A percentile compares a stretch with the other conserved stretches of the same genome.
phyloP scores from a whole-genome alignment of 2,888 invertebrate species.

The Oxycera nigricornis region DNA sequence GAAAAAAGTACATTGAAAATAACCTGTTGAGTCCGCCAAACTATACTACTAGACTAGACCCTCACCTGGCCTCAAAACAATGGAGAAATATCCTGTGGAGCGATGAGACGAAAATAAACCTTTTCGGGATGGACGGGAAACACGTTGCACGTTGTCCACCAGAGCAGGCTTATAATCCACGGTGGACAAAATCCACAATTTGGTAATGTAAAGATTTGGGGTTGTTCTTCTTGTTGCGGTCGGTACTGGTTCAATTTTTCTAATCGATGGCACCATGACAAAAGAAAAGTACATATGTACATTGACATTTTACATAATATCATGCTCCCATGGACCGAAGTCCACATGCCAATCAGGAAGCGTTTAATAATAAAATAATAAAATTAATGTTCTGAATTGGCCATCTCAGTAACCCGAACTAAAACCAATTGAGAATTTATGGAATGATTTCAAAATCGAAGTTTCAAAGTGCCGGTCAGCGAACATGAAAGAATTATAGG shows the following conservation, averaged over 20 bases:
- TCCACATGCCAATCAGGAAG: neutral
- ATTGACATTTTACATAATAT: conserved; percentile 1
- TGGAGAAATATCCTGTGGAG: neutral
- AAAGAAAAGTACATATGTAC: neutral
- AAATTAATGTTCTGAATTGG: neutral
- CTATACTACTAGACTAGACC: neutral
- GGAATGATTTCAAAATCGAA: neutral
- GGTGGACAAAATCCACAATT: neutral
- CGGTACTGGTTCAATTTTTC: neutral
- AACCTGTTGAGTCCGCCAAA: neutral
- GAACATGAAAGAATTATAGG: neutral
- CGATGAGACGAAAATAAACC: neutral
- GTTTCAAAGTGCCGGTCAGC: neutral
- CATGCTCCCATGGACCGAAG: neutral
- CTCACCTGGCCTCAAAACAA: neutral
- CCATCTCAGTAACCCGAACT: neutral
- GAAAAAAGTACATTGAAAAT: neutral
- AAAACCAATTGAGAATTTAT: conserved; percentile 5
- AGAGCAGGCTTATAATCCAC: neutral
- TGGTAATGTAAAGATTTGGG: conserved; percentile 1
- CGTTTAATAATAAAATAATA: neutral
- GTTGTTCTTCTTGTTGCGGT: neutral
- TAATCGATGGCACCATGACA: neutral
- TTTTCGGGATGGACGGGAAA: neutral
- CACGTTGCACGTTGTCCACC: neutral